Evolutionary conservation across 2,888 invertebrate genomes (phyloP).

Genomic region (Nebria brevicollis): DNA sequence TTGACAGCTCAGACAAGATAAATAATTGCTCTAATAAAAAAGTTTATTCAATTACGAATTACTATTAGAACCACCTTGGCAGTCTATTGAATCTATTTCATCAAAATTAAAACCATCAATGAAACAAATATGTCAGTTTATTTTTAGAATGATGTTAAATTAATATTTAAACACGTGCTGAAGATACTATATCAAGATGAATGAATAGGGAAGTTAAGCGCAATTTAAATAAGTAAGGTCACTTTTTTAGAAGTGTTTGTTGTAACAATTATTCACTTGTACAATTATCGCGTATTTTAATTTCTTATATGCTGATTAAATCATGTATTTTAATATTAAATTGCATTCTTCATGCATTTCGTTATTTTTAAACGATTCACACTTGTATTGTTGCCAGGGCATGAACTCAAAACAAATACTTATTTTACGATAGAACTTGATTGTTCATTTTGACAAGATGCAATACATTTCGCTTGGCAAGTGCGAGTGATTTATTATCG

Average conservation of each 20-base stretch:
- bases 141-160: not conserved
- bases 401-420: not conserved
- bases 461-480: not conserved
- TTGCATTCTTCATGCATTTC: too few species aligned
- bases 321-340: too few species aligned
- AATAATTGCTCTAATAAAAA: not conserved
- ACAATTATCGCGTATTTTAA: too few species aligned
- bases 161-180: not conserved
- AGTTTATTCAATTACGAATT: not conserved
- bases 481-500: slow-evolving; percentile 20
- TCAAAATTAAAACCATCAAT: not conserved
- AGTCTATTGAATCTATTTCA: not conserved
- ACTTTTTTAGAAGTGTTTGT: too few species aligned
- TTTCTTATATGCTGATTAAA: too few species aligned
- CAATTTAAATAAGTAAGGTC: too few species aligned
- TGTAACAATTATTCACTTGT: too few species aligned
- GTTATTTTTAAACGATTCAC: too few species aligned
- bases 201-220: too few species aligned
- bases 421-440: not conserved
- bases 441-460: not conserved
- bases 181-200: not conserved
- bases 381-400: not conserved
- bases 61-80: not conserved
- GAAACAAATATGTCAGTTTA: not conserved
- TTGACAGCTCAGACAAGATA: not conserved